Conservation (phyloP, 2,113 vertebrate species). For the Mugil cephalus region DNA sequence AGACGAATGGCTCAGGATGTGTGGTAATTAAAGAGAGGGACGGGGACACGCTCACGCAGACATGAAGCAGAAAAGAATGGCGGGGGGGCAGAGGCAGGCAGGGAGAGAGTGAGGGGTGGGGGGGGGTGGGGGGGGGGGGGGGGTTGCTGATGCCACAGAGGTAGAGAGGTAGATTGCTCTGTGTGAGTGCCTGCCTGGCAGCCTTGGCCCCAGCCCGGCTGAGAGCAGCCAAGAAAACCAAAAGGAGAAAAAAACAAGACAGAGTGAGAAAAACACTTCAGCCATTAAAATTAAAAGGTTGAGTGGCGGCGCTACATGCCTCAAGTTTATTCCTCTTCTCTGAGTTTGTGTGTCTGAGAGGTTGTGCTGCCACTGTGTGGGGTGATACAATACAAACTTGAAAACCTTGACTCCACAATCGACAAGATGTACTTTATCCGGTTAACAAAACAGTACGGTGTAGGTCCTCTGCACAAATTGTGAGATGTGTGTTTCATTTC, state of each 20-base stretch:
- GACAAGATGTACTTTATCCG: not conserved
- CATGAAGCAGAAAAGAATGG: conserved; percentile 54
- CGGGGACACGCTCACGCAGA: conserved; percentile 59
- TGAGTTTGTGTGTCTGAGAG: conserved; percentile 60
- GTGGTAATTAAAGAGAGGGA: conserved; percentile 69
- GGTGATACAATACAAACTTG: conserved; percentile 12
- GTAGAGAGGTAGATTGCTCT: conserved; percentile 73
- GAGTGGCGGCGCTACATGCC: conserved; percentile 72
- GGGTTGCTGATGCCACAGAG: conserved; percentile 72
- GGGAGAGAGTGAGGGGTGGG: conserved; percentile 11
- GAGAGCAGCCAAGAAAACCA: conserved; percentile 76
- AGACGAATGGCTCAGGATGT: conserved; percentile 53
- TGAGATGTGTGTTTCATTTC: conserved; percentile 31
- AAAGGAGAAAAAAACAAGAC: conserved; percentile 75
- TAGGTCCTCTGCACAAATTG: not conserved
- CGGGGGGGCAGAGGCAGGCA: conserved; percentile 6
- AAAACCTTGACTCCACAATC: conserved; percentile 7
- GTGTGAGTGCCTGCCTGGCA: conserved; percentile 76
- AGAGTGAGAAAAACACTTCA: conserved; percentile 67
- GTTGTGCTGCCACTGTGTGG: conserved; percentile 26
- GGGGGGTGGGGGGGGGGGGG: not conserved
- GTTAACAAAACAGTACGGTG: not conserved
- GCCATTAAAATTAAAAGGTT: conserved; percentile 84
- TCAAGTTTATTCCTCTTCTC: conserved; percentile 70
- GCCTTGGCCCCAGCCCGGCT: conserved; percentile 72